A percentile compares a stretch with the other conserved stretches of the same genome.
These are phyloP conservation scores for Scomber japonicus DNA, from an alignment of 2,113 vertebrate species.

Conservation along the genomic window DNA sequence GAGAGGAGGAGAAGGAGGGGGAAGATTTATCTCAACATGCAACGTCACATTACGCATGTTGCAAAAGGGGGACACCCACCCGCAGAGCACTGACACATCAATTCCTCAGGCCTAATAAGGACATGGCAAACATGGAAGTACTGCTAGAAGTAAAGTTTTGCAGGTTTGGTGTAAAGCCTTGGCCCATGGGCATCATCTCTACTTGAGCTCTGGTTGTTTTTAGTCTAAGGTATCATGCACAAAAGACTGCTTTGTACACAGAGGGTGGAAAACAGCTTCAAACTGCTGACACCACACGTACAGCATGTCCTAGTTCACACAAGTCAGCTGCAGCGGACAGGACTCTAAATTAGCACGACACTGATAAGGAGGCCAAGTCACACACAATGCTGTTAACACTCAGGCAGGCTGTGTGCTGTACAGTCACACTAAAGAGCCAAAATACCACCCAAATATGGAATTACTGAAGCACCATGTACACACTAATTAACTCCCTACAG, in stretches of 20 bases:
- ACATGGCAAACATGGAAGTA: background rate
- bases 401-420: too few species aligned
- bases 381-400: too few species aligned
- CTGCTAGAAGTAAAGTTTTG: background rate
- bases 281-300: conserved; percentile 27
- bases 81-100: conserved; percentile 19
- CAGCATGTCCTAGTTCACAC: conserved; percentile 29
- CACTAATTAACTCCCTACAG: too few species aligned
- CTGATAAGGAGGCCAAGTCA: too few species aligned
- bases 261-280: background rate
- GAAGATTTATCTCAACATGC: background rate
- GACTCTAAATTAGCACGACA: background rate
- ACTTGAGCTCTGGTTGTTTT: background rate
- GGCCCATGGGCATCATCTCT: background rate
- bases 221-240: background rate
- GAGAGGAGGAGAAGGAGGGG: conserved; percentile 7
- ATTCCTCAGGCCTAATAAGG: background rate
- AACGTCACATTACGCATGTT: background rate
- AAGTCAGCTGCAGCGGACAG: too few species aligned
- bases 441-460: too few species aligned
- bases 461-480: too few species aligned
- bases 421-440: too few species aligned
- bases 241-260: background rate
- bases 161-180: background rate
- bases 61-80: conserved; percentile 28